Conservation (phyloP, 1,140 invertebrate genomes). For the Araneus ventricosus region DNA sequence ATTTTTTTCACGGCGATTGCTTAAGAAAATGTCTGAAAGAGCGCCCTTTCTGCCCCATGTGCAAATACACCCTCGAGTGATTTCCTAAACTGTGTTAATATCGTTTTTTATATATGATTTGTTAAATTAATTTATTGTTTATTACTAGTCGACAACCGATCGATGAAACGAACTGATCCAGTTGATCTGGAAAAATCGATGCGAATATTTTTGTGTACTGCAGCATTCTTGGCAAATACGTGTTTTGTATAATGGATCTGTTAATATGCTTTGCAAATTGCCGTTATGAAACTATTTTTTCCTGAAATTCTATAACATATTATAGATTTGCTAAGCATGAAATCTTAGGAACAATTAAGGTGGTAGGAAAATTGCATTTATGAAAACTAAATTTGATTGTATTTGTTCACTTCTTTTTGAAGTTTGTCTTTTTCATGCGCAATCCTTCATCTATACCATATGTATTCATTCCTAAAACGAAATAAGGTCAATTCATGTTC, state of each 20-base stretch:
- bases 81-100: background rate
- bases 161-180: background rate
- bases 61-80: conserved; percentile 82
- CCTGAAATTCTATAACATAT: too few species aligned
- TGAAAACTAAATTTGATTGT: too few species aligned
- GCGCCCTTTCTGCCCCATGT: conserved; percentile 87
- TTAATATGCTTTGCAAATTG: too few species aligned
- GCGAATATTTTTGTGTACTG: background rate
- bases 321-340: too few species aligned
- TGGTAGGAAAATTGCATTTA: too few species aligned
- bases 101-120: background rate
- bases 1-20: conserved; percentile 89
- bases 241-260: background rate
- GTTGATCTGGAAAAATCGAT: conserved; percentile 21
- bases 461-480: too few species aligned
- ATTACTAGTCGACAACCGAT: background rate
- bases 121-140: conserved; percentile 28
- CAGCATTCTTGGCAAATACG: background rate
- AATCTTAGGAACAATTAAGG: too few species aligned
- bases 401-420: too few species aligned
- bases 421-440: too few species aligned
- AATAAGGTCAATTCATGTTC: too few species aligned
- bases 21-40: conserved; percentile 86
- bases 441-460: too few species aligned
- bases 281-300: too few species aligned